These are phyloP conservation scores for Dynastes tityus DNA, from an alignment of 2,888 invertebrate species.

Conservation along the genomic window DNA sequence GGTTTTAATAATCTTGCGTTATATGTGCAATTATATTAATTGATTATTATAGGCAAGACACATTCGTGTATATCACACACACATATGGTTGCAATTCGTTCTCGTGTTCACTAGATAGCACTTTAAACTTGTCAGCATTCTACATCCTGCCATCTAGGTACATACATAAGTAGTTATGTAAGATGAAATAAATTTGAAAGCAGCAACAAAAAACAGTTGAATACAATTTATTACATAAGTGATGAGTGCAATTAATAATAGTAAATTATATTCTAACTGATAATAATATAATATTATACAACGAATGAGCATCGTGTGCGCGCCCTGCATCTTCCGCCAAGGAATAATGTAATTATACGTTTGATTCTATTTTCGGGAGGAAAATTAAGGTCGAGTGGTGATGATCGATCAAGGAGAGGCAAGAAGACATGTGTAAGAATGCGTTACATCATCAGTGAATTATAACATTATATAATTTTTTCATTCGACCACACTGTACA, in stretches of 20 bases:
- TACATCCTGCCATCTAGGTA: slow-evolving; percentile 3
- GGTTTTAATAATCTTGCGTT: slow-evolving; percentile 20
- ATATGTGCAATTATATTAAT: slow-evolving; percentile 27
- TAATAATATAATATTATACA: slow-evolving; percentile 45
- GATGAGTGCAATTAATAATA: slow-evolving; percentile 46
- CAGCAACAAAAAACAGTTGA: slow-evolving; percentile 34
- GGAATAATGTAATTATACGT: slow-evolving; percentile 43
- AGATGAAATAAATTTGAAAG: slow-evolving; percentile 22
- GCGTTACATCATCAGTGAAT: slow-evolving; percentile 20
- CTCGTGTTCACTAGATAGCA: not conserved
- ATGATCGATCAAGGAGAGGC: slow-evolving; percentile 3
- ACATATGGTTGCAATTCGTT: slow-evolving; percentile 26
- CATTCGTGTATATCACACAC: slow-evolving; percentile 8
- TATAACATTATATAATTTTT: slow-evolving; percentile 34
- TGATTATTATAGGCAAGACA: slow-evolving; percentile 22
- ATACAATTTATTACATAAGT: slow-evolving; percentile 49
- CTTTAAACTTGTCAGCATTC: slow-evolving; percentile 11
- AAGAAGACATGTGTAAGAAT: slow-evolving; percentile 28
- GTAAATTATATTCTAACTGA: slow-evolving; percentile 38
- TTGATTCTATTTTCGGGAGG: slow-evolving; percentile 42
- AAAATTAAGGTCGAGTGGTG: slow-evolving; percentile 27
- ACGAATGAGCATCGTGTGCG: slow-evolving; percentile 20
- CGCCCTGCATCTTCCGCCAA: slow-evolving; percentile 12
- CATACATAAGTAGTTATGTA: slow-evolving; percentile 4
- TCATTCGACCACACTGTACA: not conserved